These are phyloP conservation scores for Suillia variegata DNA, from an alignment of 2,888 invertebrate genomes.

Conservation along the genomic window DNA sequence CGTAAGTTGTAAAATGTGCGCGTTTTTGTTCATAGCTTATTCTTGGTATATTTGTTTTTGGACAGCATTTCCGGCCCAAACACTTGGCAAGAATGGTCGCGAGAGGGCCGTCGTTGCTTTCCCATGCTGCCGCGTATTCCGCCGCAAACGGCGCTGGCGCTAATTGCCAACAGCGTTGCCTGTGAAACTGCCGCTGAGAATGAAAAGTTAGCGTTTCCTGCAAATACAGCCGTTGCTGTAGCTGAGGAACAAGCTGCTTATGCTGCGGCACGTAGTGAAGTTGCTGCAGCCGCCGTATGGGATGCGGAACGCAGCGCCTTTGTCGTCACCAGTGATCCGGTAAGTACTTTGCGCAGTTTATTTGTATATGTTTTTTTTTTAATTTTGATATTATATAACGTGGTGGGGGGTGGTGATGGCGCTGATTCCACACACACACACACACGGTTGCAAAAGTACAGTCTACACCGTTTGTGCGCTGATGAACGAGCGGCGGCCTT, in stretches of 20 bases:
- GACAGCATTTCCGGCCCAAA: slow-evolving; percentile 70
- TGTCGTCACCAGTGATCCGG: slow-evolving; percentile 58
- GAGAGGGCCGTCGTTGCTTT: slow-evolving; percentile 83
- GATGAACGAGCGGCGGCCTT: too few species aligned
- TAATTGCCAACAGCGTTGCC: slow-evolving; percentile 81
- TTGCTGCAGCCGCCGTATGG: slow-evolving; percentile 31
- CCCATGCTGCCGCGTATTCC: slow-evolving; percentile 84
- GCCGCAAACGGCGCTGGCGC: slow-evolving; percentile 83
- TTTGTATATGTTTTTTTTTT: not conserved
- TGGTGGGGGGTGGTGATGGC: slow-evolving; percentile 2
- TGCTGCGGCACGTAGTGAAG: too few species aligned
- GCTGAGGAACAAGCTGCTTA: slow-evolving; percentile 39
- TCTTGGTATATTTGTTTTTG: not conserved
- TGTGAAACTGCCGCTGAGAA: slow-evolving; percentile 70
- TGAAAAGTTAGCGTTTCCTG: slow-evolving; percentile 64
- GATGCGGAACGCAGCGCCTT: slow-evolving; percentile 27
- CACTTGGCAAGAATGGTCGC: slow-evolving; percentile 78
- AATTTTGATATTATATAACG: slow-evolving; percentile 2
- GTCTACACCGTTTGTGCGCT: not conserved
- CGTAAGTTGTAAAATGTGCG: slow-evolving; percentile 68
- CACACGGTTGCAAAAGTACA: slow-evolving; percentile 4
- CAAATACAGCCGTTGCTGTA: slow-evolving; percentile 59
- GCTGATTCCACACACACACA: too few species aligned
- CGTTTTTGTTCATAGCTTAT: not conserved
- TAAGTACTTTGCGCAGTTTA: slow-evolving; percentile 42